Base-by-base conservation (phyloP, 2,888 invertebrate genomes). In the Acrobasis repandana region DNA sequence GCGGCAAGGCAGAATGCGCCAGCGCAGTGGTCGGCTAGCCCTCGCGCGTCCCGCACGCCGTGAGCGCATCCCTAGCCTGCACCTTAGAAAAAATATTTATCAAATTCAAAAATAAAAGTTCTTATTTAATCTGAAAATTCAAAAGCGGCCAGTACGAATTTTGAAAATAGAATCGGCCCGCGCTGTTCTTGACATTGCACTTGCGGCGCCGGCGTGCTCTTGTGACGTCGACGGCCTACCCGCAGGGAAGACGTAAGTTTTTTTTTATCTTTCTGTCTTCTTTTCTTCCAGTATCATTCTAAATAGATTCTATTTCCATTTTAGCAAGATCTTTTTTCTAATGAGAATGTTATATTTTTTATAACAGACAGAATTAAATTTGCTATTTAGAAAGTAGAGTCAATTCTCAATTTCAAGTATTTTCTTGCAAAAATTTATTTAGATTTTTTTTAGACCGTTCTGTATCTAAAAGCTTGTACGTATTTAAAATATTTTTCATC, bases 11-110 rank as follows among this genome's bases (percentile, higher is more conserved):
- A 38, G 11, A 38, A 6, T 73, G 74, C 77, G 80, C 77, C 67
- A 66, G 81, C 83, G 80, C 83, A 91, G 91, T 90, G 82, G 77
- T 79, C 78, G 78, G 66, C 80, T 67, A 79, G 83, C 80, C 82
- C 80, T 85, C 85, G 85, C 82, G 87, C 83, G 82, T 76, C 83
- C 82, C 84, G 84, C 85, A 83, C 90, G 88, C 69, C 73, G 74
- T 76, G 71, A 69, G 68, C 69, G 64, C 69, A 66, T 67, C 71
- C 65, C 66, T 28, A 63, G 63, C 67, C 69, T 67, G 67, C 61
- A 70, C 65, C 70, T 68, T 66, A 66, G 70, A 68, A 65, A 62
- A 64, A 60, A 62, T 51, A 48, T 47, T 65, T 69, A 60, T 65
- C 67, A 65, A 59, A 65, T 61, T 65, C n/a, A 38, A 38, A 50